These are phyloP conservation scores for Sebastes oblongus DNA, from an alignment of 2,797 vertebrate species.

Conservation along the genomic window DNA sequence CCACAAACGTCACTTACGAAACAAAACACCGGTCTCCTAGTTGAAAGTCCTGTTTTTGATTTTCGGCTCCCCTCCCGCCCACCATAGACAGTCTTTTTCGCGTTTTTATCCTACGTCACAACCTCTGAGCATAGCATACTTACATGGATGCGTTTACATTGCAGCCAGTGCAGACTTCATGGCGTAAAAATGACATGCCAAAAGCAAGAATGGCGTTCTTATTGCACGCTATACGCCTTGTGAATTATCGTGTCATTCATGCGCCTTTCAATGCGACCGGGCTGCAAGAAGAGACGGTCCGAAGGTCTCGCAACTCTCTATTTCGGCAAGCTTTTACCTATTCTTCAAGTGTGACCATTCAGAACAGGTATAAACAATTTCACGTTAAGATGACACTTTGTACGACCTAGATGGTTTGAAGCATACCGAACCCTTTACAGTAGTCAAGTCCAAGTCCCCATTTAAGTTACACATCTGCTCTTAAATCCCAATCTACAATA, in stretches of 20 bases:
- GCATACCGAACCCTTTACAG: not conserved
- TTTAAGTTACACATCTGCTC: not conserved
- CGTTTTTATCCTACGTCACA: too few species aligned
- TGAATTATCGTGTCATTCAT: too few species aligned
- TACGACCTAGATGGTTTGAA: not conserved
- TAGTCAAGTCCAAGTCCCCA: not conserved
- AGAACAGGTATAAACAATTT: not conserved
- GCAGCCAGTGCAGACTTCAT: rapidly evolving
- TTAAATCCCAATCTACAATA: not conserved
- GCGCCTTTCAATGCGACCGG: too few species aligned
- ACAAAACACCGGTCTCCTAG: too few species aligned
- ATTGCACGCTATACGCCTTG: rapidly evolving
- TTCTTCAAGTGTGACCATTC: not conserved
- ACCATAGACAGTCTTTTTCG: too few species aligned
- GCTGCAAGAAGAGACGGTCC: not conserved
- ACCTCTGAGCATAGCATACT: too few species aligned
- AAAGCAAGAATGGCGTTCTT: too few species aligned
- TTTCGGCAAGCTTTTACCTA: rapidly evolving
- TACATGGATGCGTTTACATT: rapidly evolving
- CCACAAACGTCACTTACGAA: rapidly evolving
- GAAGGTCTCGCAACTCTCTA: rapidly evolving
- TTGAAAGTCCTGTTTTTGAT: too few species aligned
- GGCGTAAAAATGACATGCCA: too few species aligned
- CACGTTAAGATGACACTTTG: rapidly evolving
- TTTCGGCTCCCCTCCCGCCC: rapidly evolving